Evolutionary conservation across 2,888 invertebrate genomes (phyloP).

Genomic region (Panopea generosa): DNA sequence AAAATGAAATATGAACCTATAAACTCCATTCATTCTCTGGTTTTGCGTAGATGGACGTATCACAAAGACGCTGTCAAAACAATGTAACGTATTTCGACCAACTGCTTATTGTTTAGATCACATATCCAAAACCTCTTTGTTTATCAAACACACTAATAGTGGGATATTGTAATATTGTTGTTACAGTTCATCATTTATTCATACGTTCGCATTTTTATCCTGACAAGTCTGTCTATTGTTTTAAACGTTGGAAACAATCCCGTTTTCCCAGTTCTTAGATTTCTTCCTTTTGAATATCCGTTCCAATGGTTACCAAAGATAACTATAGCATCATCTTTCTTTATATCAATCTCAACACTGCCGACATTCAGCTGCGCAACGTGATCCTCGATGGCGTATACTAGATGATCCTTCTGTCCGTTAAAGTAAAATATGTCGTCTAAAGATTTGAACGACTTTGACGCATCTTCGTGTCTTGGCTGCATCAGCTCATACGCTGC

Average conservation of each 20-base stretch:
- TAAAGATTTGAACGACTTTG: conserved; percentile 93
- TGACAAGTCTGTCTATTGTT: conserved; percentile 91
- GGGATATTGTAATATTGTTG: too few relatives aligned
- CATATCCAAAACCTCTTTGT: too few relatives aligned
- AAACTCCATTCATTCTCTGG: too few relatives aligned
- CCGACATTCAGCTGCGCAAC: conserved; percentile 13
- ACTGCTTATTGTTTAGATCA: too few relatives aligned
- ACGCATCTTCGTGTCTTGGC: conserved; percentile 87
- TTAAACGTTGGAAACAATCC: conserved; percentile 87
- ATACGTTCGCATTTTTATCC: conserved; percentile 88
- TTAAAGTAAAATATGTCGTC: conserved; percentile 99
- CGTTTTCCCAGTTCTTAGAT: conserved; percentile 87
- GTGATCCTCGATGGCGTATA: conserved; percentile 91
- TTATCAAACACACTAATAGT: too few relatives aligned
- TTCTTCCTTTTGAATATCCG: conserved; percentile 96
- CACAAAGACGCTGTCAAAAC: too few relatives aligned
- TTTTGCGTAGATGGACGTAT: too few relatives aligned
- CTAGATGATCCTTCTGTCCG: conserved; percentile 96
- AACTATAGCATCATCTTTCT: conserved; percentile 93
- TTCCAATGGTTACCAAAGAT: conserved; percentile 99
- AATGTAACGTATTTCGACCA: too few relatives aligned
- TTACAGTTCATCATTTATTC: too few relatives aligned
- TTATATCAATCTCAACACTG: conserved; percentile 88
- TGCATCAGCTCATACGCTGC: conserved; percentile 99
- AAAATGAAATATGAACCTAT: too few relatives aligned